Conservation (phyloP, 2,797 vertebrate genomes). For the Acipenser transmontanus region DNA sequence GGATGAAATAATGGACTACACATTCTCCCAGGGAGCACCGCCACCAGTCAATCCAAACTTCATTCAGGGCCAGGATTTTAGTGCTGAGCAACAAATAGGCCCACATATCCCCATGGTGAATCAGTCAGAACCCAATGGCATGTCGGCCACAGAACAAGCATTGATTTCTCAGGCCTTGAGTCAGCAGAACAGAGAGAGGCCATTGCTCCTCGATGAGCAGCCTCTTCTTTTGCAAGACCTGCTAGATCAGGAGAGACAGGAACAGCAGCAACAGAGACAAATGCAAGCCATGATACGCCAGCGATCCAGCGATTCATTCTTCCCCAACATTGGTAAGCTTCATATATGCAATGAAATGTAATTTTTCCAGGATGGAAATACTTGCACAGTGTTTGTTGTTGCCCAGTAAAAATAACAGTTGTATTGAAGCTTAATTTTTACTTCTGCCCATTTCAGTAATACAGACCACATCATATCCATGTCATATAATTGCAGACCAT, state of each 20-base stretch:
- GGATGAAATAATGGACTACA: conserved; percentile 56
- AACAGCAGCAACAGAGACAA: conserved; percentile 95
- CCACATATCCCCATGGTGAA: conserved; percentile 50
- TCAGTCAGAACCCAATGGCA: conserved; percentile 53
- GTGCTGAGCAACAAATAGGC: conserved; percentile 58
- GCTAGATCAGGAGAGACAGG: conserved; percentile 91
- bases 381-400: no score
- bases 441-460: no score
- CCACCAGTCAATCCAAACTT: conserved; percentile 51
- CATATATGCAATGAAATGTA: no score
- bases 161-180: conserved; percentile 60
- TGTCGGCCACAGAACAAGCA: conserved; percentile 67
- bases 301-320: conserved; percentile 86
- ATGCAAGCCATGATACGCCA: conserved; percentile 99
- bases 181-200: conserved; percentile 73
- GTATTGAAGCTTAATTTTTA: no score
- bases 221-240: conserved; percentile 93
- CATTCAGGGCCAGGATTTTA: conserved; percentile 63
- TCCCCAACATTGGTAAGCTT: conserved; percentile 88
- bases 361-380: no score
- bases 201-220: conserved; percentile 90
- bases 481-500: no score
- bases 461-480: no score
- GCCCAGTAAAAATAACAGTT: no score
- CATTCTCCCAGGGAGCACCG: conserved; percentile 52